Base-by-base conservation (phyloP, 2,797 vertebrate genomes). In the Spheniscus humboldti region DNA sequence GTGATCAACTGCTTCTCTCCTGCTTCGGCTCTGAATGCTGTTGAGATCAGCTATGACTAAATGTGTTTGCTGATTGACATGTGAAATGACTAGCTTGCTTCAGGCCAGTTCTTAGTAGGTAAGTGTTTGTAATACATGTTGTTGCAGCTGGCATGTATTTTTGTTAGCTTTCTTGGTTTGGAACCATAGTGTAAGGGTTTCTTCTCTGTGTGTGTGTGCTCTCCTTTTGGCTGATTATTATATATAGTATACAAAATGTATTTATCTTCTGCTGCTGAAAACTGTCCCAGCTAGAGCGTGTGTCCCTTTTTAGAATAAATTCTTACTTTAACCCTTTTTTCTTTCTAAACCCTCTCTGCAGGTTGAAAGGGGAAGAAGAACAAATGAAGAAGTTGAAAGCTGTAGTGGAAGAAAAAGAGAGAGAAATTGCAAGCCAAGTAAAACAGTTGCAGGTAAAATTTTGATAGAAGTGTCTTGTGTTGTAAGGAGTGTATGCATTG, bases 291-390 rank as follows among this genome's bases (percentile, higher is more conserved):
- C 22, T 86, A 37, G 23, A 72, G 4, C 7, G 28, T 43, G 60
- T 85, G 39, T 31, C 30, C 28, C 24, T 64, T 89, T 59, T 47
- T 22, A 52, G 25, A 23, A 31, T 57, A 19, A 75, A 56, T 52
- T 75, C 33, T 69, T 73, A 8, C 31, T 82, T 88, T 5, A 82
- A 15, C 27, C 2, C 27, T 45, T 47, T 57, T 53, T 45, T n/a
- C 15, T 80, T 78, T 76, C 31, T 85, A 43, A 90, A 88, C 64
- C 9, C 8, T 55, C 28, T 47, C 27, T 81, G 19, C 97, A 99
- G 99, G 86, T 97, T 99, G 78, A 96, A 97, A 59, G 97, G 72
- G 59, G 99, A 99, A 92, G 98, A 99, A 90, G 98, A 98, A 90
- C 98, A 99, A 94, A 96, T 99, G 92, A 98, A 98, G 96, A 97